Conservation (phyloP, 2,797 vertebrate genomes). For the Micromesistius poutassou region DNA sequence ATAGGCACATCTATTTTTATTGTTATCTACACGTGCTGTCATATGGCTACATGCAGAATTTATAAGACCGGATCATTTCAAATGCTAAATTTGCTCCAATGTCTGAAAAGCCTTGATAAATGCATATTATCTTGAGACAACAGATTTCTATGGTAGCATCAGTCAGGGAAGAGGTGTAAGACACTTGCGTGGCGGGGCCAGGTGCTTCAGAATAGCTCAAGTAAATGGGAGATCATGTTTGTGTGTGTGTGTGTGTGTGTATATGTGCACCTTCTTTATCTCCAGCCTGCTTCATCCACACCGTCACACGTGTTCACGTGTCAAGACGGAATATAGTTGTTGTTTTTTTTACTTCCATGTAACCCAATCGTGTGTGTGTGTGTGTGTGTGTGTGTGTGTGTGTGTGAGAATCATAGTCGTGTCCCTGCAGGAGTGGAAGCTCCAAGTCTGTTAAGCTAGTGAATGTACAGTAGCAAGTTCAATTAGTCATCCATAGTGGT, state of each 20-base stretch:
- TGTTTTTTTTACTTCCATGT: conserved; percentile 19
- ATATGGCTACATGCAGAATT: conserved; percentile 32
- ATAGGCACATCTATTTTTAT: conserved; percentile 65
- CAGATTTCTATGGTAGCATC: conserved; percentile 59
- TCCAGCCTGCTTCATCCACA: conserved; percentile 16
- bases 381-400: conserved; percentile 20
- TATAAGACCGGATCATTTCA: conserved; percentile 32
- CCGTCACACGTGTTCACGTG: conserved; percentile 40
- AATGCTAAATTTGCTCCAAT: conserved; percentile 36
- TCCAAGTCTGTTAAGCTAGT: conserved; percentile 20
- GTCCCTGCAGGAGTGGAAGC: conserved; percentile 1
- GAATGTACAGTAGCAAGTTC: conserved; percentile 53
- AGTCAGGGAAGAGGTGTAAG: conserved; percentile 63
- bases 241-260: conserved; percentile 15
- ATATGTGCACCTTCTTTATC: conserved; percentile 26
- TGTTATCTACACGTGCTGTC: conserved; percentile 42
- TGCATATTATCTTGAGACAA: conserved; percentile 40
- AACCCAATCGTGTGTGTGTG: conserved; percentile 26
- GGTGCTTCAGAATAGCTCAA: conserved; percentile 40
- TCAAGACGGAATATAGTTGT: conserved; percentile 29
- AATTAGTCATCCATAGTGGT: conserved; percentile 36
- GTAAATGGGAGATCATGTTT: conserved; percentile 13
- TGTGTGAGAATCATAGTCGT: background rate
- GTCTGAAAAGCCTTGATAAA: conserved; percentile 54
- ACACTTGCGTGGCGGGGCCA: conserved; percentile 33